A percentile compares a stretch with the other conserved stretches of the same genome.
phyloP scores from a whole-genome alignment of 2,113 vertebrate genomes.

The Hyperopisus bebe region DNA sequence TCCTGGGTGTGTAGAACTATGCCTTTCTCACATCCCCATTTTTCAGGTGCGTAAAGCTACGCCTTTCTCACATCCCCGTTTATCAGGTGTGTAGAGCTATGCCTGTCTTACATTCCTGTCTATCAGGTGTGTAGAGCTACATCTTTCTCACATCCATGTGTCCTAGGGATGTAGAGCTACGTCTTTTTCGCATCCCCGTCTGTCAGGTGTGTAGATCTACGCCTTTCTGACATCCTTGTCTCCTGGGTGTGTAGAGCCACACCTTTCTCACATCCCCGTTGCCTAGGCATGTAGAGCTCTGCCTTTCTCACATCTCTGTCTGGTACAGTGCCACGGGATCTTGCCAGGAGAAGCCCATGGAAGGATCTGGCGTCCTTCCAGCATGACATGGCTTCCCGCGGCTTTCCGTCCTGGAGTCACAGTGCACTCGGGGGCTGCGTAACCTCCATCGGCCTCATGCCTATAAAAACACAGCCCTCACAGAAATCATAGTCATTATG shows the following conservation, averaged over 20 bases:
- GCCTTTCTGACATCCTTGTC: not conserved
- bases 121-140: not conserved
- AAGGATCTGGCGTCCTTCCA: not conserved
- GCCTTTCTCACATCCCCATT: not conserved
- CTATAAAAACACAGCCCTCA: slow-evolving; percentile 15
- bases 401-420: not conserved
- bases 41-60: not conserved
- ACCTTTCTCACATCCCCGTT: not conserved
- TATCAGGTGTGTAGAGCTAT: not conserved
- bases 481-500: slow-evolving; percentile 53
- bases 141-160: not conserved
- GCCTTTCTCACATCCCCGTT: not conserved
- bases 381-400: slow-evolving; percentile 8
- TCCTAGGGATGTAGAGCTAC: not conserved
- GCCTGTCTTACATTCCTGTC: not conserved
- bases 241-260: not conserved
- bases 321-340: slow-evolving; percentile 31
- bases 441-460: not conserved
- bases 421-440: slow-evolving; percentile 19
- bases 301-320: not conserved
- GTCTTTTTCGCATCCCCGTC: not conserved
- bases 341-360: not conserved
- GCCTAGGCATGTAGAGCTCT: too few relatives aligned
- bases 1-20: not conserved
- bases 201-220: not conserved